Percentiles rank a stretch among this genome's conserved stretches.
These are phyloP conservation scores for Coleophora flavipennella DNA, from an alignment of 2,888 invertebrate genomes.

Conservation along the genomic window DNA sequence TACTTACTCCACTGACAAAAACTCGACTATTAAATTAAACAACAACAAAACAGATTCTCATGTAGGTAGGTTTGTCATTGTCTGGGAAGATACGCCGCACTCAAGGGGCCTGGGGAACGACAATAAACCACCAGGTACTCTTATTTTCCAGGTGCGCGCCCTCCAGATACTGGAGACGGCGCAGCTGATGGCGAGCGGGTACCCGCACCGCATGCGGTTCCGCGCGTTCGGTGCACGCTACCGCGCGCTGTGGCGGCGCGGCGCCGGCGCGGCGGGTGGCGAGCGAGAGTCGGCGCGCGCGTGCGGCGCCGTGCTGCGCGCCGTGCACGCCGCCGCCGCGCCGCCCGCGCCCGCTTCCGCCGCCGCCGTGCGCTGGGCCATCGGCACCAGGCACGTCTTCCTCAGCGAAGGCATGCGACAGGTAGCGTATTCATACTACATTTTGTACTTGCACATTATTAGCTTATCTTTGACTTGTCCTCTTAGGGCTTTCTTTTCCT, in stretches of 20 bases:
- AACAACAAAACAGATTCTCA: too few species aligned
- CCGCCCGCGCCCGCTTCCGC: constrained; percentile 83
- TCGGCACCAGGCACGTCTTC: constrained; percentile 94
- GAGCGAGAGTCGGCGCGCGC: constrained; percentile 74
- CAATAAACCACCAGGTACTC: constrained; percentile 72
- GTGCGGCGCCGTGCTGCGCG: constrained; percentile 82
- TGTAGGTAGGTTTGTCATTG: too few species aligned
- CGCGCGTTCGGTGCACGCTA: constrained; percentile 92
- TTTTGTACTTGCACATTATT: too few species aligned
- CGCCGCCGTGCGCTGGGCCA: constrained; percentile 81
- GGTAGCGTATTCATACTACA: too few species aligned
- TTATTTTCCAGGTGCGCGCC: constrained; percentile 83
- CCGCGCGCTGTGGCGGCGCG: constrained; percentile 86
- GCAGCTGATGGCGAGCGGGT: constrained; percentile 95
- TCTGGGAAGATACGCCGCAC: too few species aligned
- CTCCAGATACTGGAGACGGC: constrained; percentile 94
- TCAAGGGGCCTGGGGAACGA: too few species aligned
- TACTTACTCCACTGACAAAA: too few species aligned
- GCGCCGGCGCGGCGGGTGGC: constrained; percentile 68
- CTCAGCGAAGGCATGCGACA: constrained; percentile 94
- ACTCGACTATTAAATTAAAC: too few species aligned
- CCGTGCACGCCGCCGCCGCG: constrained; percentile 83
- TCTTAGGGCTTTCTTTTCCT: too few species aligned
- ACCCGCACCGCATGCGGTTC: constrained; percentile 95
- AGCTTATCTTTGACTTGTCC: too few species aligned